These are phyloP conservation scores for Euzetes globulus DNA, from an alignment of 2,888 invertebrate species.

Conservation along the genomic window DNA sequence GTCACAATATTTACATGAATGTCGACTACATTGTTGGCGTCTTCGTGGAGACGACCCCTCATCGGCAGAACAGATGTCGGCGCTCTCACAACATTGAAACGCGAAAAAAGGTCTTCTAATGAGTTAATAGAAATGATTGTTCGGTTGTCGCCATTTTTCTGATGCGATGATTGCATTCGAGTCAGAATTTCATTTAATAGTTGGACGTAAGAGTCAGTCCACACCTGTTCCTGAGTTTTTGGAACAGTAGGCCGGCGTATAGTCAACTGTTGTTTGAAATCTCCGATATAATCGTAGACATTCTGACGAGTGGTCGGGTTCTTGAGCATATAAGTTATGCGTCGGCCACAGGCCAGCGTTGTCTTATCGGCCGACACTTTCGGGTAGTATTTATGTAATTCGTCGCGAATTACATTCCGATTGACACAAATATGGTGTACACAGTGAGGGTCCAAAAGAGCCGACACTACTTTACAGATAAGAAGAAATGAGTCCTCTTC, in stretches of 20 bases:
- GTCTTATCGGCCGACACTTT: constrained; percentile 58
- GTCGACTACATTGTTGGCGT: constrained; percentile 51
- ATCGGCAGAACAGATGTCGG: not conserved
- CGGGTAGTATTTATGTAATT: constrained; percentile 44
- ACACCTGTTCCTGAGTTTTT: constrained; percentile 39
- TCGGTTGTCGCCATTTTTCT: no score
- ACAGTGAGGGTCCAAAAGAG: constrained; percentile 51
- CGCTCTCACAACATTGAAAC: not conserved
- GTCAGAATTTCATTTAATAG: constrained; percentile 39
- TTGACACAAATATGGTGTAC: constrained; percentile 48
- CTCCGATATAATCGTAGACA: constrained; percentile 57
- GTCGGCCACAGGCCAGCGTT: constrained; percentile 59
- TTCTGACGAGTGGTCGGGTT: constrained; percentile 56
- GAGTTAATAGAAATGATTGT: not conserved
- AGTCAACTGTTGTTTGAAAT: constrained; percentile 54
- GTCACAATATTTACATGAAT: constrained; percentile 54
- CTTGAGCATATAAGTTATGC: constrained; percentile 58
- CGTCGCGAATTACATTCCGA: constrained; percentile 44
- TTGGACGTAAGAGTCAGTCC: constrained; percentile 38
- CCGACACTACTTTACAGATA: constrained; percentile 59
- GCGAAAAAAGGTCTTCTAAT: not conserved
- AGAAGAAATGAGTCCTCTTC: constrained; percentile 63
- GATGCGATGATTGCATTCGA: constrained; percentile 12
- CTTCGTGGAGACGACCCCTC: constrained; percentile 42
- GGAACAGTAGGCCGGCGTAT: constrained; percentile 41